Base-by-base conservation (phyloP, 1,140 invertebrate species). In the Lasioglossum albipes region DNA sequence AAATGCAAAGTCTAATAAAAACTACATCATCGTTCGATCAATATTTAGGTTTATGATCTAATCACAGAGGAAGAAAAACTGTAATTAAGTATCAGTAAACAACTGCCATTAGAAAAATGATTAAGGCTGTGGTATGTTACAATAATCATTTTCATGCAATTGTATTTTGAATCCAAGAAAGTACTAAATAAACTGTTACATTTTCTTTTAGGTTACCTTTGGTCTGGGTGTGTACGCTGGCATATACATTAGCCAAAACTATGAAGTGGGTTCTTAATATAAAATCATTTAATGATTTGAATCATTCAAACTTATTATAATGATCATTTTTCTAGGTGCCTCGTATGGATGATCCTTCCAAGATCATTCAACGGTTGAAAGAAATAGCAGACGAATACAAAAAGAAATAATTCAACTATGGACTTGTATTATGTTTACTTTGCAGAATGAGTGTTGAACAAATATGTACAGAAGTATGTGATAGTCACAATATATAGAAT, bases 211-310 rank as follows among this genome's bases (percentile, higher is more conserved):
- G 97, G 85, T 97, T 75, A 96, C 95, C 59, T 96, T 97, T 90
- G 94, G 95, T 41, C 89, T 95, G 84, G 97, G 97, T 49, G 91
- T 97, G 41, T 98, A 97, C 87, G 93, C 96, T 73, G 97, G 97
- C 57, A 95, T 97, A 75, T 98, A 97, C 89, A 88, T 97, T 76
- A 95, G 95, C 78, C 97, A 97, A 94, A 97, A 97, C 92, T 97
- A 97, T 94, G 94, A 97, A 94, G 97, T 97, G 94, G 92, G 90
- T 31, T 45, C 20, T 22, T 22, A 59, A 71, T 64, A 5, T 62
- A 54, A 13, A 36, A n/a, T n/a, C 36, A 41, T 20, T 12, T 18
- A 0, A 13, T 20, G 18, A 16, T 54, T 49, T 13, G 20, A 13
- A 36, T 49, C 45, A 45, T 0, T 52, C 18, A 59, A 10, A 9